Conservation (phyloP, 2,888 invertebrate genomes). For the Drosophila mimetica region DNA sequence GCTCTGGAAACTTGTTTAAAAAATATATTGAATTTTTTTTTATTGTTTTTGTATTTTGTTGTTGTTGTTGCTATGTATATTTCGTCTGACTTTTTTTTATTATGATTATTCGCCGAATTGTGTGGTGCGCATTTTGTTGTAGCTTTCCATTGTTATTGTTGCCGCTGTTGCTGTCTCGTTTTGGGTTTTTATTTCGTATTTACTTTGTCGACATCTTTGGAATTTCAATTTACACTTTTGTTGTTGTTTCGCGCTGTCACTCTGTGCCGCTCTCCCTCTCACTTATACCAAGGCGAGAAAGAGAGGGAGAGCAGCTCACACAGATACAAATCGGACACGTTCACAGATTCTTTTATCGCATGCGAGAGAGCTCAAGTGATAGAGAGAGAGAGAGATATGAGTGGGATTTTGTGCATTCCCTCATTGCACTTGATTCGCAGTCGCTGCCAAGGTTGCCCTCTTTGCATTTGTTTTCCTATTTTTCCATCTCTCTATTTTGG, state of each 20-base stretch:
- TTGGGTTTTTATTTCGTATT: conserved; percentile 60
- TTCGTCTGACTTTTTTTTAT: conserved; percentile 43
- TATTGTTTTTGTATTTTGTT: conserved; percentile 28
- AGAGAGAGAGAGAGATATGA: conserved; percentile 16
- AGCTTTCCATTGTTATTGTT: conserved; percentile 62
- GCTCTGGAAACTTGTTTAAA: conserved; percentile 69
- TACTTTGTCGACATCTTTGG: conserved; percentile 81
- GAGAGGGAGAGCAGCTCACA: conserved; percentile 40
- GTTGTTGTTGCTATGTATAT: conserved; percentile 41
- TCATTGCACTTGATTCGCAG: conserved; percentile 41
- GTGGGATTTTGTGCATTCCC: conserved; percentile 16
- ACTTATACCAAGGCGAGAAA: conserved; percentile 6
- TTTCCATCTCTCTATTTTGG: conserved; percentile 40
- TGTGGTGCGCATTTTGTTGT: conserved; percentile 76
- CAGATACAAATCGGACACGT: conserved; percentile 62
- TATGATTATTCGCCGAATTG: conserved; percentile 64
- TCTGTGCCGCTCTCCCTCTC: conserved; percentile 21
- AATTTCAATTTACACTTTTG: conserved; percentile 82
- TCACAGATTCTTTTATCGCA: conserved; percentile 59
- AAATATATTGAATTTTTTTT: conserved; percentile 38
- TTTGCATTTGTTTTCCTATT: conserved; percentile 35
- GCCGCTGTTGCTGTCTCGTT: conserved; percentile 42
- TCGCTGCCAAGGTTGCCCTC: conserved; percentile 58
- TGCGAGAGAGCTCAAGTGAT: conserved; percentile 43
- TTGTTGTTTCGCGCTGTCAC: conserved; percentile 58